These are phyloP conservation scores for Eclectus roratus DNA, from an alignment of 2,113 vertebrate species.

Conservation along the genomic window DNA sequence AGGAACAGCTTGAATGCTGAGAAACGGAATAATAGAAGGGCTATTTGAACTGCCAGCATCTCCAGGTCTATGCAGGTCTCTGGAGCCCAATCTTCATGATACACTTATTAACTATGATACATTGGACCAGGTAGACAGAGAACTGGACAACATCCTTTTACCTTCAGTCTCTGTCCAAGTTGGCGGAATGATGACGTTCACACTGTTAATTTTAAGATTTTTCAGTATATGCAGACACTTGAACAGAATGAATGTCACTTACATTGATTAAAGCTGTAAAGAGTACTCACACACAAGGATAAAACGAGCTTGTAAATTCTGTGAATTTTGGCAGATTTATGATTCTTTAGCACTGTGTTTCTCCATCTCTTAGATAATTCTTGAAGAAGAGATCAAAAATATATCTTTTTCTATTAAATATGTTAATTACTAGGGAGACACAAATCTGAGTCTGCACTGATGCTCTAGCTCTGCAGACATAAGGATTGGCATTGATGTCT, in stretches of 20 bases:
- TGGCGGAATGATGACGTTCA: background rate
- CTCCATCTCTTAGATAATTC: constrained; percentile 20
- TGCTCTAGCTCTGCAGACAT: background rate
- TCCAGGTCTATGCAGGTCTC: background rate
- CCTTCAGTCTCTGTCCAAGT: background rate
- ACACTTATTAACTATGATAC: background rate
- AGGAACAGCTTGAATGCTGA: background rate
- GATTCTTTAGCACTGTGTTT: constrained; percentile 50
- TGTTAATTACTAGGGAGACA: constrained; percentile 42
- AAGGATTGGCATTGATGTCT: background rate
- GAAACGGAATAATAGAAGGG: background rate
- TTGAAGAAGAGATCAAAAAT: background rate
- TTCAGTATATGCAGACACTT: background rate
- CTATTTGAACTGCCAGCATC: background rate
- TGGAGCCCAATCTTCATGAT: background rate
- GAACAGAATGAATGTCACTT: background rate
- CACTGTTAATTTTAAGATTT: constrained; percentile 3
- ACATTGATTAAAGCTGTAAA: constrained; percentile 32
- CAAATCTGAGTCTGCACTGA: background rate
- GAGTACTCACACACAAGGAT: background rate
- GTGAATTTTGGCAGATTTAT: constrained; percentile 39
- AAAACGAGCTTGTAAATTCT: background rate
- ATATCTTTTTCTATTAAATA: background rate
- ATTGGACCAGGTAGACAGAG: background rate
- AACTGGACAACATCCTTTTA: background rate